A percentile compares a stretch with the other conserved stretches of the same genome.
Evolutionary conservation across 2,888 invertebrate species (phyloP).

Genomic region (Trichacis sp.): DNA sequence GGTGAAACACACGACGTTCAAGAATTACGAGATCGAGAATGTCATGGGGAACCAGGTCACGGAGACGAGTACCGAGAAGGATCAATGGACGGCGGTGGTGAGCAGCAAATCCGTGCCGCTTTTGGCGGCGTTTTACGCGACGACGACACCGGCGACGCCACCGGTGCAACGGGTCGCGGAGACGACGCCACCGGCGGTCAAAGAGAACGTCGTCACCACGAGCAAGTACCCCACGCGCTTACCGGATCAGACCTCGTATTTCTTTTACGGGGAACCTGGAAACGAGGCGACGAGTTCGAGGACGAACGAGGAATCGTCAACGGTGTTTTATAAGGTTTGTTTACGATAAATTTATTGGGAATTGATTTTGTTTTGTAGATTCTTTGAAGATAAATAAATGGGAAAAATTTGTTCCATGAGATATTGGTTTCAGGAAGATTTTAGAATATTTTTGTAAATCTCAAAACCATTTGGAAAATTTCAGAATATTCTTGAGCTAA

Average conservation of each 20-base stretch:
- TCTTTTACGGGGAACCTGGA: constrained; percentile 75
- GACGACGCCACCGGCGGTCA: constrained; percentile 52
- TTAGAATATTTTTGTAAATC: too few species aligned
- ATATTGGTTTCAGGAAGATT: too few species aligned
- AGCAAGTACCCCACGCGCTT: constrained; percentile 43
- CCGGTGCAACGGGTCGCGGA: constrained; percentile 50
- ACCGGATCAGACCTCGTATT: constrained; percentile 72
- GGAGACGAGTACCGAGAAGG: constrained; percentile 64
- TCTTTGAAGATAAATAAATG: too few species aligned
- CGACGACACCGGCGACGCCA: constrained; percentile 65
- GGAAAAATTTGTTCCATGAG: too few species aligned
- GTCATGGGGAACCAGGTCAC: constrained; percentile 50
- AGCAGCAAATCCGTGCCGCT: constrained; percentile 76
- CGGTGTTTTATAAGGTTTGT: constrained; percentile 47
- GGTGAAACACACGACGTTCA: constrained; percentile 41
- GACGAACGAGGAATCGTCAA: constrained; percentile 4
- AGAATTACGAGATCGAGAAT: constrained; percentile 47
- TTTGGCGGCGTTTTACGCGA: constrained; percentile 73
- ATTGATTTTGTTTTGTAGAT: too few species aligned
- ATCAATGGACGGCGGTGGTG: constrained; percentile 66
- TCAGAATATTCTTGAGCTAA: too few species aligned
- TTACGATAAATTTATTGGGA: too few species aligned
- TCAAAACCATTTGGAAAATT: too few species aligned
- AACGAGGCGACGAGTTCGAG: constrained; percentile 44
- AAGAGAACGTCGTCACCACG: constrained; percentile 49